A percentile compares a stretch with the other conserved stretches of the same genome.
Conservation (phyloP, 64 coral and sea anemone genomes). For the Anthopleura sola region DNA sequence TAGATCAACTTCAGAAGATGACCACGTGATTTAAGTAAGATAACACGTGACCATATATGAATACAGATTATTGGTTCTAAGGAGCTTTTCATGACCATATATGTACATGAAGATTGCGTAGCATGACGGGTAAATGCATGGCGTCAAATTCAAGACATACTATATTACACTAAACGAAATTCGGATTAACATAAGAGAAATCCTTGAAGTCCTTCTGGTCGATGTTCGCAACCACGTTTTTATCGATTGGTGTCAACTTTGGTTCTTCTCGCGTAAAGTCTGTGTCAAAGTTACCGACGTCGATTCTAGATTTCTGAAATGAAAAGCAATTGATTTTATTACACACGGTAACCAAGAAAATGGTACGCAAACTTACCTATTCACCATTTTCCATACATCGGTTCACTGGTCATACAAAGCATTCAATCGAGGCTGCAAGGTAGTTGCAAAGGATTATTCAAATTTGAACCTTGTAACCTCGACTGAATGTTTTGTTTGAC, state of each 20-base stretch:
- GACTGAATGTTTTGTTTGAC: too few relatives aligned
- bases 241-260: conserved; percentile 78
- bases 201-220: conserved; percentile 95
- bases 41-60: neutral
- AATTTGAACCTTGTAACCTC: too few relatives aligned
- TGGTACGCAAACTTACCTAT: too few relatives aligned
- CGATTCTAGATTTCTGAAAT: conserved; percentile 79
- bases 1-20: neutral
- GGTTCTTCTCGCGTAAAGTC: conserved; percentile 88
- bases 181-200: conserved; percentile 88
- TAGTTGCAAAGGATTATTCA: too few relatives aligned
- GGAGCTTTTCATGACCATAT: conserved; percentile 14
- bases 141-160: neutral
- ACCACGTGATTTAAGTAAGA: neutral
- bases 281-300: conserved; percentile 90
- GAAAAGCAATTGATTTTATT: neutral
- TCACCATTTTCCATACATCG: too few relatives aligned
- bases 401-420: too few relatives aligned
- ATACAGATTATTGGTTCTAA: neutral
- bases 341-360: neutral
- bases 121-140: conserved; percentile 16
- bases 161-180: conserved; percentile 86
- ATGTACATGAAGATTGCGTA: conserved; percentile 18
- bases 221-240: conserved; percentile 73
- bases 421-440: too few relatives aligned